Base-by-base conservation (phyloP, 53 echinoderm and acorn worm species). In the Apostichopus leukothele region DNA sequence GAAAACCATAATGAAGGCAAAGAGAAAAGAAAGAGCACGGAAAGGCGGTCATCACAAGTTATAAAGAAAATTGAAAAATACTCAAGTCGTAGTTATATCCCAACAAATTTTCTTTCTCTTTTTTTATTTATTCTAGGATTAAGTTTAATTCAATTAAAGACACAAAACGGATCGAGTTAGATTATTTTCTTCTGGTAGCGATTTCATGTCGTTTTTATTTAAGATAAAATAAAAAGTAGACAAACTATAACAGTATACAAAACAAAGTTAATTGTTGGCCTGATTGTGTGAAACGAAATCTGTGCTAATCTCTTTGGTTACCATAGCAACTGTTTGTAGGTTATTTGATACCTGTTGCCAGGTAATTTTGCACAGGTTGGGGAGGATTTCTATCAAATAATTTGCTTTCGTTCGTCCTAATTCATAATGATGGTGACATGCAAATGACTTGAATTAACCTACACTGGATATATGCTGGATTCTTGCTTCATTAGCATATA, bases 91-190 rank as follows among this genome's bases (percentile, higher is more conserved):
- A 18, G 20, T 16, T 71, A 71, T 71, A 71, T 13, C 71, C 39
- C n/a, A 71, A 71, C 18, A 19, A 71, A 71, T 71, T 71, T 13
- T 39, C 39, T 39, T 39, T 39, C 63, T 63, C 0, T 16, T 2
- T 68, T 9, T 59, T 9, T 53, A n/a, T 81, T 81, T 54, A 81
- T 57, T 81, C 23, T 55, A 19, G 81, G 59, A 81, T 81, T 81
- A 81, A 81, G 11, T 81, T 81, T 81, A 14, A 81, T 81, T 81
- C 60, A 59, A 81, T 81, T 81, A 71, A 71, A 71, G 5, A 19
- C 20, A 19, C 18, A 71, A 71, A 71, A 71, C 71, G 18, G 71
- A n/a, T 71, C 71, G 71, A 71, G 13, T 16, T 13, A 6, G 14
- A 13, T 71, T 71, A 10, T 57, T 71, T 71, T 71, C 4, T 71